Percentiles rank a stretch among this genome's conserved stretches.
These are phyloP conservation scores for Ceuthmochares aereus DNA, from an alignment of 2,113 vertebrate genomes.

Conservation along the genomic window DNA sequence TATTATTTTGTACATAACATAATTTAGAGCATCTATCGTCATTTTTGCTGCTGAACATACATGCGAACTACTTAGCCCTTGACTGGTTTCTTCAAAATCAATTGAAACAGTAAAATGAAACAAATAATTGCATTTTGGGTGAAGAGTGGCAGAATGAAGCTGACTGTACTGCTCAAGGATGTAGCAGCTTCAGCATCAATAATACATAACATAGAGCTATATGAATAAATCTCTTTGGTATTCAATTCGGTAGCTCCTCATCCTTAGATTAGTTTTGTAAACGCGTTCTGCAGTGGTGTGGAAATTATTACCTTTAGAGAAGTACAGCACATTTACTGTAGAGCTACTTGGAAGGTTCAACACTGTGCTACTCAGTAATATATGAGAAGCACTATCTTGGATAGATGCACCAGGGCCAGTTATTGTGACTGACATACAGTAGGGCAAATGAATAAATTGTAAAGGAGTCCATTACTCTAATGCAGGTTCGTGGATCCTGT, in stretches of 20 bases:
- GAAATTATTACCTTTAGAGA: constrained; percentile 3
- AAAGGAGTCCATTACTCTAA: neutral
- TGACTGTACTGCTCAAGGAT: neutral
- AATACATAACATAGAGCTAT: neutral
- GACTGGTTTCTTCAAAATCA: neutral
- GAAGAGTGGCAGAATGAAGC: neutral
- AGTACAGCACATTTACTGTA: neutral
- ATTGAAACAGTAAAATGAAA: neutral
- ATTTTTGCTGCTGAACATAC: neutral
- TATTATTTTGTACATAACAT: neutral
- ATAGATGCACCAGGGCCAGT: neutral
- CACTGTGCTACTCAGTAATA: neutral
- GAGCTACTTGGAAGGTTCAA: neutral
- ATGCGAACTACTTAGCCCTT: neutral
- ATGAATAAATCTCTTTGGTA: constrained; percentile 19
- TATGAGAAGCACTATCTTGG: neutral
- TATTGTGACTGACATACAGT: neutral
- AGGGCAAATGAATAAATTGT: neutral
- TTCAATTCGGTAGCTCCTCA: neutral
- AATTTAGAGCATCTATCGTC: neutral
- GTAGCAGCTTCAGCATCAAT: neutral
- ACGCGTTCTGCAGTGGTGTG: neutral
- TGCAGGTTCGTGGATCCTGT: neutral
- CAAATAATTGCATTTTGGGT: constrained; percentile 3
- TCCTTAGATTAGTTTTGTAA: constrained; percentile 18